Evolutionary conservation across 2,888 invertebrate genomes (phyloP).

Genomic region (Scaptomyza parva): DNA sequence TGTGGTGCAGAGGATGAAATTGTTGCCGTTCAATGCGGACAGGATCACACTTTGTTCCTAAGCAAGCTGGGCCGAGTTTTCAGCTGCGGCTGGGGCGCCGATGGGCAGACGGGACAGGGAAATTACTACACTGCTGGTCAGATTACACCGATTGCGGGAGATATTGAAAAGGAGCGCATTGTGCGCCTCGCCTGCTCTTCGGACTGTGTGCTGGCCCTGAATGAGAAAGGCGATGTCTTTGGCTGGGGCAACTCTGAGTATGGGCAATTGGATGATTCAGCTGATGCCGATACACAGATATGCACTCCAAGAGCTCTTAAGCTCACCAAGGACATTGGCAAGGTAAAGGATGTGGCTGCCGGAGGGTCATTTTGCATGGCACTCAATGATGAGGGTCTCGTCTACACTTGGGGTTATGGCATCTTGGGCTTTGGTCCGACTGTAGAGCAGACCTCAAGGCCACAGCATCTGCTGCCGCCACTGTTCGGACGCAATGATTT

Average conservation of each 20-base stretch:
- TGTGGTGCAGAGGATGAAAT: constrained; percentile 88
- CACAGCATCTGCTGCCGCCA: constrained; percentile 90
- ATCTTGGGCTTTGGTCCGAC: constrained; percentile 95
- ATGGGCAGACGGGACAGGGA: constrained; percentile 96
- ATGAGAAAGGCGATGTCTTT: constrained; percentile 95
- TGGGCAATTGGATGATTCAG: constrained; percentile 88
- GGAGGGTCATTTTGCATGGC: constrained; percentile 95
- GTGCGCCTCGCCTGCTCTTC: constrained; percentile 91
- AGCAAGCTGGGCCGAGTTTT: constrained; percentile 92
- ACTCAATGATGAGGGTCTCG: constrained; percentile 92
- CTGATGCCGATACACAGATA: constrained; percentile 86
- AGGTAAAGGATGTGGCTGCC: constrained; percentile 91
- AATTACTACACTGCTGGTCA: constrained; percentile 87
- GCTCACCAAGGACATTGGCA: constrained; percentile 89
- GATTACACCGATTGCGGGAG: constrained; percentile 90
- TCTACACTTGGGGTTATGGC: constrained; percentile 97
- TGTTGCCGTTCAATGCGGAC: constrained; percentile 89
- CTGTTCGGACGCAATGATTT: constrained; percentile 95
- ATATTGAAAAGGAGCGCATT: constrained; percentile 92
- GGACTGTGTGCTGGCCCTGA: constrained; percentile 95
- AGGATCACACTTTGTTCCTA: constrained; percentile 92
- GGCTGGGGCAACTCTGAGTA: constrained; percentile 99
- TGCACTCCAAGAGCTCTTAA: constrained; percentile 89
- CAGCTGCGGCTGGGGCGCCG: constrained; percentile 96
- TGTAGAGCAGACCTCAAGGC: constrained; percentile 88